phyloP scores from a whole-genome alignment of 2,113 vertebrate species.

The Synchiropus splendidus region DNA sequence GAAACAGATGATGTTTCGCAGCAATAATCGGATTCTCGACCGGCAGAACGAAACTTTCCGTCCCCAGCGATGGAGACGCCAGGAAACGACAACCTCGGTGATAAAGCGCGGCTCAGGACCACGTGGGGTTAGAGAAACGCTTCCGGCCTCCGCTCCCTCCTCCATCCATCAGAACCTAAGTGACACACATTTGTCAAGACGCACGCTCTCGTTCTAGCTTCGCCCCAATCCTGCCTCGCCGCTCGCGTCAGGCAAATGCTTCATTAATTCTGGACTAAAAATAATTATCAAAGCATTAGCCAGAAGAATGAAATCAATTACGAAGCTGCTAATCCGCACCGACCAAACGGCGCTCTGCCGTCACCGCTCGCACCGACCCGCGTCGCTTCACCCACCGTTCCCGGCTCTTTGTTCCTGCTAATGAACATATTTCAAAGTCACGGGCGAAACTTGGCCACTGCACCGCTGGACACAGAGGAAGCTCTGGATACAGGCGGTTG shows the following conservation, averaged over 20 bases:
- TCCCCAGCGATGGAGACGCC: no score
- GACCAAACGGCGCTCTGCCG: not conserved
- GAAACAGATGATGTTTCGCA: no score
- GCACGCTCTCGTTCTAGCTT: not conserved
- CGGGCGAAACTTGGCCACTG: not conserved
- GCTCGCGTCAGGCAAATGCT: not conserved
- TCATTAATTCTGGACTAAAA: conserved; percentile 8
- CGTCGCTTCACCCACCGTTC: no score
- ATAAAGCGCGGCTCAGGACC: no score
- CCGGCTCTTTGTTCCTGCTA: not conserved
- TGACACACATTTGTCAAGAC: not conserved
- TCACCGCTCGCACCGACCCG: no score
- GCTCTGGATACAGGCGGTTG: not conserved
- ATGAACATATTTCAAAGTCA: not conserved
- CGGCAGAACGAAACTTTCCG: no score
- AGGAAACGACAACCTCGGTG: no score
- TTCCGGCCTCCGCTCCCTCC: conserved; percentile 42
- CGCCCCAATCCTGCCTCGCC: not conserved
- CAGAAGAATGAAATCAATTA: conserved; percentile 3
- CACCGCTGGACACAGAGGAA: not conserved
- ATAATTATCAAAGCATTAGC: conserved; percentile 7
- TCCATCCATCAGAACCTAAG: not conserved
- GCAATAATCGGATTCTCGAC: no score
- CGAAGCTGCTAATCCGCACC: not conserved
- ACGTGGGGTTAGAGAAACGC: not conserved